phyloP scores from a whole-genome alignment of 2,113 vertebrate species.

The Nannobrachium achirus region DNA sequence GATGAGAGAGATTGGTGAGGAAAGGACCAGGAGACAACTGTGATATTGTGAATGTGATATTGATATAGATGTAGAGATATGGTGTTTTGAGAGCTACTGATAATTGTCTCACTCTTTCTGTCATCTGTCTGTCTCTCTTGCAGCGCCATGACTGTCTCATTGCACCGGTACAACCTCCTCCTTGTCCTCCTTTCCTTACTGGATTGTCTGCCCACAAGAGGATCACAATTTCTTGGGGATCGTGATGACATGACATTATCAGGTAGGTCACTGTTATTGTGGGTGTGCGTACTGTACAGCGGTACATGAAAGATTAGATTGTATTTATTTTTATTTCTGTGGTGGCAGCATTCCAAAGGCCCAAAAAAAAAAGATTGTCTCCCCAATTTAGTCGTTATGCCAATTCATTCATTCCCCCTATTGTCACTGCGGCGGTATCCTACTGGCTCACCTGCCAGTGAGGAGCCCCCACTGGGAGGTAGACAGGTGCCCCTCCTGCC shows the following conservation, averaged over 20 bases:
- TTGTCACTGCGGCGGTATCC: no score
- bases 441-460: no score
- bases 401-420: no score
- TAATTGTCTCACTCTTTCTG: slow-evolving; percentile 45
- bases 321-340: not conserved
- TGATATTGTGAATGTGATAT: no score
- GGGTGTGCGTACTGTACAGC: not conserved
- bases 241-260: slow-evolving; percentile 44
- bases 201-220: slow-evolving; percentile 46
- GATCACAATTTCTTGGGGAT: slow-evolving; percentile 45
- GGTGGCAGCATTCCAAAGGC: no score
- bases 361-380: no score
- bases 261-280: slow-evolving; percentile 52
- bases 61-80: slow-evolving; percentile 8
- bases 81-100: slow-evolving; percentile 45
- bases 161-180: slow-evolving; percentile 34
- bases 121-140: slow-evolving; percentile 13
- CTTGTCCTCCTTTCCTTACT: slow-evolving; percentile 54
- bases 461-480: no score
- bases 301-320: no score
- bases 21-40: not conserved
- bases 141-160: slow-evolving; percentile 63
- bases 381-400: no score
- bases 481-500: no score
- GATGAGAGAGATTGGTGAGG: not conserved